Base-by-base conservation (phyloP, 2,113 vertebrate genomes). In the Suricata suricatta region DNA sequence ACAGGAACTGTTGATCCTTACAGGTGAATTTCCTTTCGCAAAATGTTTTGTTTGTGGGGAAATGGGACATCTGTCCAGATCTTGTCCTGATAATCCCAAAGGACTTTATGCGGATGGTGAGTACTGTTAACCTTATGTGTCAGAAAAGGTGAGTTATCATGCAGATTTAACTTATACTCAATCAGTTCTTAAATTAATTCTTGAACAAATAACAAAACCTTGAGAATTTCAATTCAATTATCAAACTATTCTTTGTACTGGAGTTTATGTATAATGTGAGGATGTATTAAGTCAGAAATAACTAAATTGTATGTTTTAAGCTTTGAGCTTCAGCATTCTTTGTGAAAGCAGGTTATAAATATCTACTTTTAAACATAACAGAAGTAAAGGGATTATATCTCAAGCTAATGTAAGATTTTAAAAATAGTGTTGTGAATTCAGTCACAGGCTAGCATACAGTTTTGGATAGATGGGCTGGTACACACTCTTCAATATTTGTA, bases 41-140 rank as follows among this genome's bases (percentile, higher is more conserved):
- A 99, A 99, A 94, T 99, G 99, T 98, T 99, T 99, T 98, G 99
- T 99, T 98, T 99, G 99, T 93, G 98, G 99, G 72, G 98, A 99
- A 98, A 99, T 99, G 96, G 99, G 99, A 0, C 99, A 99, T 97
- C 95, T 99, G 12, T 99, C 99, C 1, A 99, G 99, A 47, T 99
- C 99, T 0, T 99, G 99, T 94, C 99, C 99, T 0, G 99, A 99
- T 90, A 99, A 99, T 96, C 99, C 99, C 38, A 99, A 99, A 98
- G 99, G 99, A 76, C 74, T 99, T 6, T 99, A 99, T 94, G 99
- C 99, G 1, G 98, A 99, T 98, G 99, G 99, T 99, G 98, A 98
- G 98, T 98, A 72, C 27, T n/a, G 0, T 79, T 5, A 21, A 23
- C 71, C 31, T 84, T 1, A 0, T 1, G 9, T 41, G 11, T 81